These are phyloP conservation scores for Zaprionus gabonicus DNA, from an alignment of 1,140 invertebrate genomes.

Conservation along the genomic window DNA sequence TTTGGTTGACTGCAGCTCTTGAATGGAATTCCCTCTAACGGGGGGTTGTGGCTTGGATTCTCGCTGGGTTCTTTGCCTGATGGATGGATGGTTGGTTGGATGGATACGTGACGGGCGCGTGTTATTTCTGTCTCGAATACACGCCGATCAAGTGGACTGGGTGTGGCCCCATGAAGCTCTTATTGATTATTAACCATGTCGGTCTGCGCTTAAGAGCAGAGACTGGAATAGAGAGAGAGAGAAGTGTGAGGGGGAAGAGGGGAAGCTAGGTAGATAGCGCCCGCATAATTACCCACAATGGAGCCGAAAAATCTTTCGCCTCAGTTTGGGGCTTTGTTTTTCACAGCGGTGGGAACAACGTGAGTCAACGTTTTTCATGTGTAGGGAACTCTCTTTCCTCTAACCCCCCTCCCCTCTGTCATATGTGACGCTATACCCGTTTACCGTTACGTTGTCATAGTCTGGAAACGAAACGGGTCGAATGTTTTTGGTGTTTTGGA, in stretches of 20 bases:
- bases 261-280: neutral
- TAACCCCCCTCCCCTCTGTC: neutral
- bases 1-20: slow-evolving; percentile 33
- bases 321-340: slow-evolving; percentile 9
- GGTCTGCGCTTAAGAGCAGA: neutral
- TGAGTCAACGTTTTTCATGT: slow-evolving; percentile 64
- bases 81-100: slow-evolving; percentile 19
- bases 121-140: slow-evolving; percentile 26
- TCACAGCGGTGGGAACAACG: slow-evolving; percentile 59
- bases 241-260: neutral
- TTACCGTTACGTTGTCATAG: slow-evolving; percentile 43
- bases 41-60: neutral
- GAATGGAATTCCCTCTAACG: slow-evolving; percentile 26
- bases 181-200: slow-evolving; percentile 60
- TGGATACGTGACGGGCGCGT: slow-evolving; percentile 42
- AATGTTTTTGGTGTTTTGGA: slow-evolving; percentile 20
- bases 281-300: slow-evolving; percentile 60
- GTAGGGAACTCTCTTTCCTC: neutral
- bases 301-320: slow-evolving; percentile 22
- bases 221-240: neutral
- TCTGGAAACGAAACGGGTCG: slow-evolving; percentile 11
- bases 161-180: slow-evolving; percentile 23
- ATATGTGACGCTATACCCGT: slow-evolving; percentile 39
- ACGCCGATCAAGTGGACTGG: slow-evolving; percentile 2
- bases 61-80: slow-evolving; percentile 14